Base-by-base conservation (phyloP, 2,797 vertebrate species). In the Pelodytes ibericus region DNA sequence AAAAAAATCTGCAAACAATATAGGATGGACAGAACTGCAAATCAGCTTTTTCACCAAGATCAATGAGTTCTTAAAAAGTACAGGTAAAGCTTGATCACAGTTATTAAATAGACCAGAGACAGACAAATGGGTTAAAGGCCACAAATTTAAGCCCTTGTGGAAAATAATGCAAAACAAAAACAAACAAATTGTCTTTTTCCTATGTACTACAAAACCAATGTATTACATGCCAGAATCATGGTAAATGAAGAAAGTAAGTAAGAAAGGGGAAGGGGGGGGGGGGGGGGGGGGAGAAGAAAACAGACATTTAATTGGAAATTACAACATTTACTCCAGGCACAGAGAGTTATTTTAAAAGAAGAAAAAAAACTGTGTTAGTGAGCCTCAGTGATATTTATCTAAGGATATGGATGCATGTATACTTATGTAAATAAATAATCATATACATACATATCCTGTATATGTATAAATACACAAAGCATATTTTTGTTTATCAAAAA, bases 141-240 rank as follows among this genome's bases (percentile, higher is more conserved):
- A 69, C 71, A 30, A 57, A 68, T 22, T 57, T 68, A 74, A 79
- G 77, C 77, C 77, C 77, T 79, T 79, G 20, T 47, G 9, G 11
- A 31, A 24, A 53, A 72, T 59, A 30, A 60, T 24, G 31, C 66
- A 2, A 27, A 72, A 61, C 10, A 3, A 44, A 44, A 3, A 44
- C 4, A 15, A 44, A 44, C 10, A 44, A 44, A n/a, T n/a, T n/a
- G n/a, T n/a, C n/a, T n/a, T n/a, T n/a, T n/a, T n/a, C n/a, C n/a
- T 31, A 44, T 72, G 69, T 61, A 29, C 22, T 27, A 18, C 27
- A 72, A 49, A 16, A 33, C 10, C 36, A 26, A 65, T 24, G 18
- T 62, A 10, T 25, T 11, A 7, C 1, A 22, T 44, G 36, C 36
- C 33, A 41, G 20, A 44, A 9, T 29, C 64, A 41, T 60, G 51